phyloP scores from a whole-genome alignment of 2,888 invertebrate genomes.

The Invenusta paracnida region DNA sequence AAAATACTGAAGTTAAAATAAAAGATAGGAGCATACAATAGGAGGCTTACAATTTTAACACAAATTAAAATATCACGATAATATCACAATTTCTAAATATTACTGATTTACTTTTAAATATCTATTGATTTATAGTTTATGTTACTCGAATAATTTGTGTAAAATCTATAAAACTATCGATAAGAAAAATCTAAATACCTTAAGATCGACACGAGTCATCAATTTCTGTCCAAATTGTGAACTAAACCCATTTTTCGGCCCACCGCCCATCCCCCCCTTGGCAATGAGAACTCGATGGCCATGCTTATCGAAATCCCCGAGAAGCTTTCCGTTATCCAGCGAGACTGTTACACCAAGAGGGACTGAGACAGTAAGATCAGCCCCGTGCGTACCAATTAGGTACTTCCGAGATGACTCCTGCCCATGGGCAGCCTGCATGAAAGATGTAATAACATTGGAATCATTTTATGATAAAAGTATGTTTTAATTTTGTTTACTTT shows the following conservation, averaged over 20 bases:
- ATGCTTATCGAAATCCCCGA: background rate
- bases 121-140: too few species aligned
- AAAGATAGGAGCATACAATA: too few species aligned
- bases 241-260: constrained; percentile 38
- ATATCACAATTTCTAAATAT: too few species aligned
- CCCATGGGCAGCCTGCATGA: background rate
- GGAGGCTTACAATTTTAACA: too few species aligned
- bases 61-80: too few species aligned
- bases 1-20: too few species aligned
- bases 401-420: background rate
- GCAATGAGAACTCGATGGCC: constrained; percentile 52
- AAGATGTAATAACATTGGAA: too few species aligned
- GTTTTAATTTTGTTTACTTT: too few species aligned
- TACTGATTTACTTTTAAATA: too few species aligned
- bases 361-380: background rate
- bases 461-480: too few species aligned
- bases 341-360: background rate
- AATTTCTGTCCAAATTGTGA: constrained; percentile 30
- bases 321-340: background rate
- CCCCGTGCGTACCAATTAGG: constrained; percentile 18
- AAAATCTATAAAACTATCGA: too few species aligned
- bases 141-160: too few species aligned
- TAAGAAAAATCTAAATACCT: background rate
- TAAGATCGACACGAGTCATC: background rate
- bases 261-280: constrained; percentile 48